Conservation (phyloP, 1,140 invertebrate genomes). For the Heliothis virescens region DNA sequence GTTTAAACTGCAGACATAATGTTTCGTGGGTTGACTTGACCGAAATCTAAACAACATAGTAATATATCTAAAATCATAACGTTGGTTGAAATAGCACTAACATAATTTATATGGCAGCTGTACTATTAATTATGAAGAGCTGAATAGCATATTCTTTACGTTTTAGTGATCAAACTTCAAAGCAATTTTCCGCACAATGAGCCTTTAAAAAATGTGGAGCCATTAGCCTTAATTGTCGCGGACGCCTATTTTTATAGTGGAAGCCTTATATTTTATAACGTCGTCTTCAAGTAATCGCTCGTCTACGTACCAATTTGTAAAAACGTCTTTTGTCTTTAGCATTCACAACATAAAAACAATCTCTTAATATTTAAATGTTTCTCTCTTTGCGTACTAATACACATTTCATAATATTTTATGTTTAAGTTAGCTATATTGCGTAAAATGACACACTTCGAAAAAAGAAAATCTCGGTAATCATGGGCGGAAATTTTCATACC, state of each 20-base stretch:
- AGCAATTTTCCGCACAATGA: conserved; percentile 53
- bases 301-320: background rate
- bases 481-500: conserved; percentile 19
- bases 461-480: conserved; percentile 25
- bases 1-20: no score
- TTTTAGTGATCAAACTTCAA: conserved; percentile 49
- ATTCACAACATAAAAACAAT: conserved; percentile 23
- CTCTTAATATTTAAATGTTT: conserved; percentile 36
- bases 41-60: no score
- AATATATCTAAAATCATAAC: no score
- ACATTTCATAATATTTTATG: conserved; percentile 9
- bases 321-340: background rate
- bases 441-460: background rate
- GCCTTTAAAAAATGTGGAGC: conserved; percentile 54
- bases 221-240: conserved; percentile 55
- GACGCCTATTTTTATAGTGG: conserved; percentile 51
- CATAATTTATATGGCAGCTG: background rate
- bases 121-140: background rate
- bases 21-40: no score
- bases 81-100: background rate
- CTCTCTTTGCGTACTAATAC: background rate
- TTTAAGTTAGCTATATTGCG: background rate
- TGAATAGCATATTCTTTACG: conserved; percentile 24
- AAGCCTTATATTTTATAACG: conserved; percentile 45
- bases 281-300: conserved; percentile 21